Percentiles rank a stretch among this genome's conserved stretches.
These are phyloP conservation scores for Ateles fusciceps DNA, from an alignment of 2,797 vertebrate species.

Conservation along the genomic window DNA sequence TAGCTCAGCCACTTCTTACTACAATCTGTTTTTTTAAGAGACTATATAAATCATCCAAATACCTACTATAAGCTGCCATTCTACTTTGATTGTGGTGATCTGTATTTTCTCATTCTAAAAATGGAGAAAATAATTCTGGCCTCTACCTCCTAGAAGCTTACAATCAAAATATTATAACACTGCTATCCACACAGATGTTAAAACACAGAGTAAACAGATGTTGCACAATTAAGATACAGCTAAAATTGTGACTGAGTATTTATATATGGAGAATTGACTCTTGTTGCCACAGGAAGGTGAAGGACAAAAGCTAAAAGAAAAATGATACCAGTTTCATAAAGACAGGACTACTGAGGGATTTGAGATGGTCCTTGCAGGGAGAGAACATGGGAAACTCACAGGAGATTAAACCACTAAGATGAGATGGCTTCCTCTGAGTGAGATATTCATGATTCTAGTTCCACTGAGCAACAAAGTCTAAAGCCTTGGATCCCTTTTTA, in stretches of 20 bases:
- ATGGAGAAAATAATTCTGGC: not conserved
- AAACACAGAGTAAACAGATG: not conserved
- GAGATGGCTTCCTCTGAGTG: not conserved
- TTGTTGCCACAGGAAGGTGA: not conserved
- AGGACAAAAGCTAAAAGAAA: not conserved
- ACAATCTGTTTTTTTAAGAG: not conserved
- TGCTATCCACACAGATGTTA: not conserved
- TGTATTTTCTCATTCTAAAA: constrained; percentile 12
- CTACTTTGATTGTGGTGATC: not conserved
- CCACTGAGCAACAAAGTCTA: not conserved
- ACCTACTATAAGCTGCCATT: not conserved
- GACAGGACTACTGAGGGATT: not conserved
- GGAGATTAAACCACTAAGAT: not conserved
- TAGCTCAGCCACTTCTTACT: not conserved
- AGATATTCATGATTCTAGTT: not conserved
- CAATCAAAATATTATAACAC: not conserved
- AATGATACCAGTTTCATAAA: not conserved
- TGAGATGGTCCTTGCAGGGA: not conserved
- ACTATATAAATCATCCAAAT: not conserved
- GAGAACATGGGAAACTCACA: not conserved
- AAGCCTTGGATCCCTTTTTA: not conserved
- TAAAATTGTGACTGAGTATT: not conserved
- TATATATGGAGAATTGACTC: not conserved
- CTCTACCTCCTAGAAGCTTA: not conserved
- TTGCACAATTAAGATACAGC: not conserved